phyloP scores from a whole-genome alignment of 2,888 invertebrate species.

The Nebria salina region DNA sequence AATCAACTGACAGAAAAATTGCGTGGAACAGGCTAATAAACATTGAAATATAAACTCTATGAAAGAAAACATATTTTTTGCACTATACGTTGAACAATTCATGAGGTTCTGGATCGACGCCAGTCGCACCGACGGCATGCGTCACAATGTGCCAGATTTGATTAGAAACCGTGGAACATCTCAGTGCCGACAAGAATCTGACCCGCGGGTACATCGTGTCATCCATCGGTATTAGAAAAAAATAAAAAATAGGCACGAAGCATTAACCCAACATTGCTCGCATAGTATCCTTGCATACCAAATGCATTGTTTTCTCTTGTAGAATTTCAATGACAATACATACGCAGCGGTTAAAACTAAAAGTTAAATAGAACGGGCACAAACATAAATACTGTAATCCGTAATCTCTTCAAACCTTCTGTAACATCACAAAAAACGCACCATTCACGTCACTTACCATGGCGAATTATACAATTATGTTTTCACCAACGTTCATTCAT shows the following conservation, averaged over 20 bases:
- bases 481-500: not conserved
- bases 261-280: slow-evolving; percentile 14
- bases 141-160: slow-evolving; percentile 25
- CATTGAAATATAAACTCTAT: not conserved
- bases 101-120: not conserved
- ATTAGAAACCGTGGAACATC: slow-evolving; percentile 10
- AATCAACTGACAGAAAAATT: not conserved
- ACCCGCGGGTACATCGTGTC: slow-evolving; percentile 7
- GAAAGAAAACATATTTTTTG: too few species aligned
- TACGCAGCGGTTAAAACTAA: slow-evolving; percentile 8
- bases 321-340: not conserved
- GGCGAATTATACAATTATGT: not conserved
- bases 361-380: not conserved
- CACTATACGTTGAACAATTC: not conserved
- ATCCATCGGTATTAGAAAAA: not conserved
- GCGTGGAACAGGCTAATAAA: not conserved
- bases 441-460: not conserved
- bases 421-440: not conserved
- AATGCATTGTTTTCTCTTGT: too few species aligned
- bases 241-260: not conserved
- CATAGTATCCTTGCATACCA: too few species aligned
- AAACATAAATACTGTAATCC: not conserved
- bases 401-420: not conserved
- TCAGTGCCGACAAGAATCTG: not conserved
- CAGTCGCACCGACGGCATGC: slow-evolving; percentile 19